These are phyloP conservation scores for Macquaria australasica DNA, from an alignment of 2,113 vertebrate species.

Conservation along the genomic window DNA sequence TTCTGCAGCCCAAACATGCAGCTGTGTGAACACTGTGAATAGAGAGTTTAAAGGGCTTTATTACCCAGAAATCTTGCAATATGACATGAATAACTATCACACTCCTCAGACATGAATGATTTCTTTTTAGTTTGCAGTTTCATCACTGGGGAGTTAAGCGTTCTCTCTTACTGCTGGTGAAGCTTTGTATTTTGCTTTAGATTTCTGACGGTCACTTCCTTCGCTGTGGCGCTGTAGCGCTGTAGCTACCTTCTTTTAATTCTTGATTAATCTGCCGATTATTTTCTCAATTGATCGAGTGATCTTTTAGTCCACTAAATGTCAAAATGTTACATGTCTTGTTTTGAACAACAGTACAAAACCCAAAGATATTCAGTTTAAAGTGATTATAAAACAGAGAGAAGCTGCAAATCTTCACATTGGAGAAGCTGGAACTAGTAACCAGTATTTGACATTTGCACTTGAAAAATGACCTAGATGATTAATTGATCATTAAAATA, in stretches of 20 bases:
- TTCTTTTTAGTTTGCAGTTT: background rate
- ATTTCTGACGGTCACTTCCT: background rate
- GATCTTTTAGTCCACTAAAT: background rate
- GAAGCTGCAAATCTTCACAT: background rate
- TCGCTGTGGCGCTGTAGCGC: no score
- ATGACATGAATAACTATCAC: background rate
- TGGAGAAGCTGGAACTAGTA: background rate
- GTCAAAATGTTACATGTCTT: background rate
- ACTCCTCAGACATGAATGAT: background rate
- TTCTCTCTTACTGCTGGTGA: background rate
- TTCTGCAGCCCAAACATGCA: constrained; percentile 13
- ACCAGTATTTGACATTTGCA: background rate
- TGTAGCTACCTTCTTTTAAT: background rate
- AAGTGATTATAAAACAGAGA: background rate
- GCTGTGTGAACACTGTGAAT: constrained; percentile 1
- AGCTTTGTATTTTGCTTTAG: background rate
- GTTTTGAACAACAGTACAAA: background rate
- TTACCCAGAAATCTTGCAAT: background rate
- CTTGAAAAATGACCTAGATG: background rate
- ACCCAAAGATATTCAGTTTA: background rate
- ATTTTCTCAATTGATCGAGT: background rate
- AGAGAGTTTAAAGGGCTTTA: background rate
- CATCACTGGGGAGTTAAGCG: background rate
- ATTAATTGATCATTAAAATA: background rate
- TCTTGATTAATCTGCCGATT: background rate